phyloP scores from a whole-genome alignment of 2,888 invertebrate genomes.

The Lagria hirta region DNA sequence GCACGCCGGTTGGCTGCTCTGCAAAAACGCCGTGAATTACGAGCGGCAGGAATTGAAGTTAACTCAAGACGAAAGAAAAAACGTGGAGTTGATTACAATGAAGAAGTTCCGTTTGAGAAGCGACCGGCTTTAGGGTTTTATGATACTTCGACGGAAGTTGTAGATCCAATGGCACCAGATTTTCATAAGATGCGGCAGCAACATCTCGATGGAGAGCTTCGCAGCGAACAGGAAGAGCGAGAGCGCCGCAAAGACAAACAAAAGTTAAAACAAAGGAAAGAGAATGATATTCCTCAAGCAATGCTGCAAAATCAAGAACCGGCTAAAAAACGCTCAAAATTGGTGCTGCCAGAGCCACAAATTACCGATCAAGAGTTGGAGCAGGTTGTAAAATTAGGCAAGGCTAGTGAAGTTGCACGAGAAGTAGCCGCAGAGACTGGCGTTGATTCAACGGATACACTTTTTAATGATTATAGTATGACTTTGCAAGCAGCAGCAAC shows the following conservation, averaged over 20 bases:
- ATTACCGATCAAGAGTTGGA: constrained; percentile 91
- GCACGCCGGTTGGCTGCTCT: constrained; percentile 93
- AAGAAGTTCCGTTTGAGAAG: constrained; percentile 97
- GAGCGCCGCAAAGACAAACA: constrained; percentile 94
- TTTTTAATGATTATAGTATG: constrained; percentile 89
- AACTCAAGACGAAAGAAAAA: constrained; percentile 67
- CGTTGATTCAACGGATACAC: constrained; percentile 76
- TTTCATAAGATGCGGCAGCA: constrained; percentile 89
- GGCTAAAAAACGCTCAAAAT: constrained; percentile 87
- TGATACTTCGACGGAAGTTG: constrained; percentile 86
- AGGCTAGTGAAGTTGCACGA: constrained; percentile 87
- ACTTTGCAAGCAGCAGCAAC: constrained; percentile 71
- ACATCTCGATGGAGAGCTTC: constrained; percentile 88
- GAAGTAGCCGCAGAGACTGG: constrained; percentile 82
- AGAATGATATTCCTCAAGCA: constrained; percentile 91
- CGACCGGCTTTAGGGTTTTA: constrained; percentile 90
- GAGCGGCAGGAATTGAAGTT: constrained; percentile 90
- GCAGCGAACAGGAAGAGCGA: constrained; percentile 88
- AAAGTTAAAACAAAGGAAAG: constrained; percentile 92
- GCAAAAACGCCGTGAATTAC: constrained; percentile 95
- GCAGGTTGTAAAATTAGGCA: constrained; percentile 90
- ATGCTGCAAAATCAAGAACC: constrained; percentile 89
- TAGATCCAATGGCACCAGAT: constrained; percentile 87
- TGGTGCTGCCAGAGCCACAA: constrained; percentile 95
- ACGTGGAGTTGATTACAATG: constrained; percentile 94